Evolutionary conservation across 2,113 vertebrate species (phyloP).

Genomic region (Gorsachius goisagi): DNA sequence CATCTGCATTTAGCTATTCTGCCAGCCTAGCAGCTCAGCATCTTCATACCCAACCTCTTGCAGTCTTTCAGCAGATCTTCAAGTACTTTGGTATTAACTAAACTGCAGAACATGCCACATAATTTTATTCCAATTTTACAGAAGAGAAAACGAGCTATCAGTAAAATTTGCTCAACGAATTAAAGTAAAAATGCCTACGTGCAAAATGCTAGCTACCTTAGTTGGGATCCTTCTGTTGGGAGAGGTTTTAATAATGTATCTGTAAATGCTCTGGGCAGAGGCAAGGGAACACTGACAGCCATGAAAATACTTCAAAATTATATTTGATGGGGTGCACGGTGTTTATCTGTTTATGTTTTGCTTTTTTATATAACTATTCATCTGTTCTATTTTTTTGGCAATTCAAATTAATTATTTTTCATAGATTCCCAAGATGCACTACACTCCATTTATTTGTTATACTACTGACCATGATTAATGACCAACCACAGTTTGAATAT

Average conservation of each 20-base stretch:
- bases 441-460: constrained; percentile 48
- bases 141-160: neutral
- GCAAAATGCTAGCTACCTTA: neutral
- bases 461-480: constrained; percentile 63
- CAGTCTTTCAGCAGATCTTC: neutral
- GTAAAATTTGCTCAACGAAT: neutral
- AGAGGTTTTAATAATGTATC: neutral
- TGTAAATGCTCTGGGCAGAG: neutral
- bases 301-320: neutral
- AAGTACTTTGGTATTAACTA: neutral
- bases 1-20: neutral
- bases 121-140: neutral
- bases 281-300: neutral
- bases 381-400: constrained; percentile 25
- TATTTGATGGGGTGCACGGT: neutral
- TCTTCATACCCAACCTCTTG: neutral
- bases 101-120: neutral
- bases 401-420: constrained; percentile 52
- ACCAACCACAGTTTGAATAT: constrained; percentile 19
- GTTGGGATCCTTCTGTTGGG: neutral
- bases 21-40: neutral
- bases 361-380: neutral
- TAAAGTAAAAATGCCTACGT: neutral
- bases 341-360: constrained; percentile 4
- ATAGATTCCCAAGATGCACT: constrained; percentile 27